Percentiles rank a stretch among this genome's conserved stretches.
Conservation (phyloP, 2,888 invertebrate species). For the Lasioglossum oenotherae region DNA sequence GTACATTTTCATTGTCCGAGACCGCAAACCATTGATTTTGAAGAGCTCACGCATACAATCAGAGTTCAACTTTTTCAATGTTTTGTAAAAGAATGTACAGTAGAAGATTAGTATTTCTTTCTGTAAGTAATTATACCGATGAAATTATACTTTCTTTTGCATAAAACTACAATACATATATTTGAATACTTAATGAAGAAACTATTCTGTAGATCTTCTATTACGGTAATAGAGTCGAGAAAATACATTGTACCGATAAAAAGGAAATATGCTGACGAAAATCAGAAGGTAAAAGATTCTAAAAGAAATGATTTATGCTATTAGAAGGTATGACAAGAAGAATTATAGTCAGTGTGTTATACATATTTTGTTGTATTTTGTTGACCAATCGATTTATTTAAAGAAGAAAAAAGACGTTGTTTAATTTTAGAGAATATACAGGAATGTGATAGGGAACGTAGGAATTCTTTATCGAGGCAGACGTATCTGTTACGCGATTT, state of each 20-base stretch:
- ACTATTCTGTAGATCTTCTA: constrained; percentile 25
- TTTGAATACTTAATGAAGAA: constrained; percentile 22
- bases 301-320: constrained; percentile 25
- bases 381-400: constrained; percentile 28
- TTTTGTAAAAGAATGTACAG: constrained; percentile 19
- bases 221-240: constrained; percentile 17
- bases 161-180: not conserved
- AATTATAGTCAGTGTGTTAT: constrained; percentile 30
- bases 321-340: constrained; percentile 62
- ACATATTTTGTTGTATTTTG: constrained; percentile 31
- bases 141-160: not conserved
- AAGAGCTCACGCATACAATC: not conserved
- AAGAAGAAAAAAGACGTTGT: constrained; percentile 27
- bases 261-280: constrained; percentile 51
- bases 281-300: constrained; percentile 24
- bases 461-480: constrained; percentile 19
- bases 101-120: constrained; percentile 19
- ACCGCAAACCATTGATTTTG: not conserved
- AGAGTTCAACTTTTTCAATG: not conserved
- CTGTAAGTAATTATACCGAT: constrained; percentile 10
- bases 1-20: constrained; percentile 13
- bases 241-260: constrained; percentile 29
- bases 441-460: constrained; percentile 7
- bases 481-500: constrained; percentile 42
- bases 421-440: constrained; percentile 34